Evolutionary conservation across 2,113 vertebrate genomes (phyloP), one percentile per base, ranked within the genome.

Genomic region (Ranitomeya imitator): DNA sequence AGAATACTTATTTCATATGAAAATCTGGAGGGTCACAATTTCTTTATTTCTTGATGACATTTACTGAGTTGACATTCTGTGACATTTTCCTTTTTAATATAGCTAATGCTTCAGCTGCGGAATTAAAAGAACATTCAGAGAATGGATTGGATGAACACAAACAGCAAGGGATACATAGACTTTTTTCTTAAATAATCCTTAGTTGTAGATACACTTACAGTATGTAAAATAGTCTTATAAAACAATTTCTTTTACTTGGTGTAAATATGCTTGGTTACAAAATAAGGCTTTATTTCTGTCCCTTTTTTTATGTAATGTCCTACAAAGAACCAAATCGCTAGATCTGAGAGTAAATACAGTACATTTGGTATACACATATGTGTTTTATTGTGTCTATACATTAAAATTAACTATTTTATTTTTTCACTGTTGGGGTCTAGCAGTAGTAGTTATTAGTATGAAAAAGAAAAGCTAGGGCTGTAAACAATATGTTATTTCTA

Each of bases 71-170:
- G 94, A 94, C 94, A 96, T 98, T 98, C 94, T 95, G 92, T 96
- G 96, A 96, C 94, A 96, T 97, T 97, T 97, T 95, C 93, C 91
- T 92, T 96, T 45, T 96, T 96, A 95, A 95, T 96, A 95, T 95
- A 96, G 92, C 91, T 95, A 96, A 95, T 94, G 95, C 89, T 93
- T 93, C 92, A 90, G 91, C 92, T 92, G 90, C 90, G 94, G 94
- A 96, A 96, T 95, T 96, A 95, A 96, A 97, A 96, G 94, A 91
- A 93, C 90, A 95, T 90, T 89, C 94, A 89, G 91, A 96, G 92
- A 93, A 96, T 95, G 92, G 86, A 91, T 85, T 90, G 87, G 87
- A 93, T 93, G 94, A 93, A 94, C 92, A 90, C 69, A 90, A 77
- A 92, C 83, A 94, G 84, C 85, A 90, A 67, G 93, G 80, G 90